phyloP scores from a whole-genome alignment of 2,888 invertebrate genomes.

The Crioceris asparagi region DNA sequence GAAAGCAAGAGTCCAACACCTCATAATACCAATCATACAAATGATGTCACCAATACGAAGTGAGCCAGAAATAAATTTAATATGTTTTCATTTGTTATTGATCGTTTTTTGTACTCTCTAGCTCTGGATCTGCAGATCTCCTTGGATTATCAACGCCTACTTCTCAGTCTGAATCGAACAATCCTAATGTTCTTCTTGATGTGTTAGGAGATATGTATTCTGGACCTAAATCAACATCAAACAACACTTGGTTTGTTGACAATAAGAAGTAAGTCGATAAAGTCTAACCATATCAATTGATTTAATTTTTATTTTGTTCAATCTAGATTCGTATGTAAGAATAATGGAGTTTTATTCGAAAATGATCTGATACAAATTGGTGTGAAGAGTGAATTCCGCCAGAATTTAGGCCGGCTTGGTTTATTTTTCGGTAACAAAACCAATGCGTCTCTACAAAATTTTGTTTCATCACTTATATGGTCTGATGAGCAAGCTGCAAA shows the following conservation, averaged over 20 bases:
- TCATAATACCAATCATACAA: conserved; percentile 42
- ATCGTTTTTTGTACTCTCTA: conserved; percentile 12
- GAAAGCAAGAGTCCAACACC: conserved; percentile 69
- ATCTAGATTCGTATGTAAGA: conserved; percentile 87
- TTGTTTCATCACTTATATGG: conserved; percentile 58
- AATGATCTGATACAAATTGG: conserved; percentile 97
- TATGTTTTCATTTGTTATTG: neutral
- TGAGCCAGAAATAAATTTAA: conserved; percentile 10
- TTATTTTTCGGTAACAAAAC: conserved; percentile 99
- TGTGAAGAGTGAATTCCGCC: conserved; percentile 92
- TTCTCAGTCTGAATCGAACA: conserved; percentile 54
- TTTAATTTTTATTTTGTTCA: neutral
- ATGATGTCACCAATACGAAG: conserved; percentile 40
- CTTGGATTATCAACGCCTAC: conserved; percentile 84
- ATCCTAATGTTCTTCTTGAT: conserved; percentile 76
- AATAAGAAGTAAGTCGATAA: conserved; percentile 60
- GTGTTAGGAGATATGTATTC: conserved; percentile 84
- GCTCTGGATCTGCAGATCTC: conserved; percentile 60
- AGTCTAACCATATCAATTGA: neutral
- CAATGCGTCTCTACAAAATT: conserved; percentile 63
- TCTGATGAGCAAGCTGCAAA: conserved; percentile 67
- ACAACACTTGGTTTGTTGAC: conserved; percentile 33
- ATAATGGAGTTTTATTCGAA: conserved; percentile 97
- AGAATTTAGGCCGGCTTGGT: conserved; percentile 90
- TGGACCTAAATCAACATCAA: conserved; percentile 37